Evolutionary conservation across 1,140 invertebrate genomes (phyloP).

Genomic region (Gryllus bimaculatus): DNA sequence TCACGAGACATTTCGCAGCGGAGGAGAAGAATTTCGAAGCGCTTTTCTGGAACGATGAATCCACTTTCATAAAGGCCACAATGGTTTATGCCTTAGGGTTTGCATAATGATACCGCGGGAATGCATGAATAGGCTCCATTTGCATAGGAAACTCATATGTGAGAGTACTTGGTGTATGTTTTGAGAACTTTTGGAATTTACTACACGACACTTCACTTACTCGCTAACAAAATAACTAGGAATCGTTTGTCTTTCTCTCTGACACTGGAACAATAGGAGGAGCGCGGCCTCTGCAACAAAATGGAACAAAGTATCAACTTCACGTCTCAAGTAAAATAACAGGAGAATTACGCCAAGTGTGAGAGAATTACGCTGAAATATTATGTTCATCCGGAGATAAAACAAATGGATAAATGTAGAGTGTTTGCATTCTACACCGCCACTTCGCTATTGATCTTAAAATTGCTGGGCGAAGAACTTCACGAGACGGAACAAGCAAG

Average conservation of each 20-base stretch:
- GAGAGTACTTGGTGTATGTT: not conserved
- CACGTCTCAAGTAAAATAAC: not conserved
- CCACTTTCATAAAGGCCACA: not conserved
- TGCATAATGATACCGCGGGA: conserved; percentile 3
- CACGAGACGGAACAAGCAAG: not conserved
- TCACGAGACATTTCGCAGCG: not conserved
- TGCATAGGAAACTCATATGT: conserved; percentile 4
- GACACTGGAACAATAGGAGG: not conserved
- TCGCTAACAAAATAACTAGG: not conserved
- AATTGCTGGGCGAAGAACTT: not conserved
- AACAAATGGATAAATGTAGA: not conserved
- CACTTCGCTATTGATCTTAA: not conserved
- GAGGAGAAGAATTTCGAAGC: not conserved
- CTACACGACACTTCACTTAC: not conserved
- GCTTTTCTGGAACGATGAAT: conserved; percentile 4
- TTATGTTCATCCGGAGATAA: not conserved
- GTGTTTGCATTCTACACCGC: not conserved
- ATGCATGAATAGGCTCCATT: conserved; percentile 1
- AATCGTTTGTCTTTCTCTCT: not conserved
- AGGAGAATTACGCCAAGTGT: conserved; percentile 1
- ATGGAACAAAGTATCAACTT: conserved; percentile 1
- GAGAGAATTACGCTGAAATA: conserved; percentile 4
- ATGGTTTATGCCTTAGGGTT: not conserved
- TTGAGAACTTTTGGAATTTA: conserved; percentile 5
- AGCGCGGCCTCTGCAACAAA: not conserved